Conservation (phyloP, 2,888 invertebrate species). For the Hydriomena furcata region DNA sequence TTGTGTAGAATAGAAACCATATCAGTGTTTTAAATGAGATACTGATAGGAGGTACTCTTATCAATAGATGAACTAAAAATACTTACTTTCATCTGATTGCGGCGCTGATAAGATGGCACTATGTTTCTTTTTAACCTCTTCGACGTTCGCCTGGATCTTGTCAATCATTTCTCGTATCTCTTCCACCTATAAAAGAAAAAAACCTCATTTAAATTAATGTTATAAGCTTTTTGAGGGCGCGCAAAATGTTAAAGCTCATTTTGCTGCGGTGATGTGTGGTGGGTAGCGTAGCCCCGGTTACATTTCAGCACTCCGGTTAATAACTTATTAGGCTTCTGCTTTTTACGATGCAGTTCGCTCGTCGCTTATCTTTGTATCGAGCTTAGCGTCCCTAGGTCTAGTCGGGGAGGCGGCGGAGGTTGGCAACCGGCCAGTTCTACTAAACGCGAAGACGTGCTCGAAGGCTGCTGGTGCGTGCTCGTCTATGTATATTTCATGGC, state of each 20-base stretch:
- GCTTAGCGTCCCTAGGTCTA: constrained; percentile 47
- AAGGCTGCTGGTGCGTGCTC: constrained; percentile 24
- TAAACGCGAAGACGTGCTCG: constrained; percentile 42
- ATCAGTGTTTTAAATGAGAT: too few species aligned
- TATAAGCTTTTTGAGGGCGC: too few species aligned
- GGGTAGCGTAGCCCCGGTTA: constrained; percentile 16
- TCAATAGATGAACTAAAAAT: neutral
- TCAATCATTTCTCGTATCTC: constrained; percentile 99
- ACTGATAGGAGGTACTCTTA: too few species aligned
- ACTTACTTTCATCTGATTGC: constrained; percentile 98
- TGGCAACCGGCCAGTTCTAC: constrained; percentile 54
- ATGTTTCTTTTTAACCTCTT: constrained; percentile 99
- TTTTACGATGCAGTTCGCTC: constrained; percentile 44
- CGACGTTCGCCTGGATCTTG: constrained; percentile 99
- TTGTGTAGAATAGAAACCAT: too few species aligned
- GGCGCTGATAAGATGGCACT: constrained; percentile 99
- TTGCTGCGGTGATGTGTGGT: constrained; percentile 5
- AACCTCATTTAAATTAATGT: too few species aligned
- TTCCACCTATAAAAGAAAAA: constrained; percentile 91
- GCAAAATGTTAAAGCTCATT: neutral
- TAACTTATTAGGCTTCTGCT: constrained; percentile 40
- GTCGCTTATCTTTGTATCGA: constrained; percentile 56
- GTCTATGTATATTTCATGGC: constrained; percentile 13
- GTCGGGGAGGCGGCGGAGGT: constrained; percentile 40
- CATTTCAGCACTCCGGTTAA: constrained; percentile 43